Base-by-base conservation (phyloP, 2,113 vertebrate genomes). In the Calyptomena viridis region DNA sequence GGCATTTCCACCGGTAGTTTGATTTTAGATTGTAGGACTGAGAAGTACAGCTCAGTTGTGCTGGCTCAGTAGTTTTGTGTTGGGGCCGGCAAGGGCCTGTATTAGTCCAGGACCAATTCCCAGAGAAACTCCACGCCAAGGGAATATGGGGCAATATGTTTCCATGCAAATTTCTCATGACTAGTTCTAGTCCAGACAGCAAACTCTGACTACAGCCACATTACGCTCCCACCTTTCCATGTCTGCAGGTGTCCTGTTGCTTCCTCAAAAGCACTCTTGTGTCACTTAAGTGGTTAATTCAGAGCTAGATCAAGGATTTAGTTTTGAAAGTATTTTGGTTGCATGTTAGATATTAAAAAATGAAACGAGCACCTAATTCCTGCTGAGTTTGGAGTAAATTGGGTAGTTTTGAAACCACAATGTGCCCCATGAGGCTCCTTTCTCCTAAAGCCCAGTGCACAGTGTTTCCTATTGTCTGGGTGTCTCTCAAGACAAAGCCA, bases 261-360 rank as follows among this genome's bases (percentile, higher is more conserved):
- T 87, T 75, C 30, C 12, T 14, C 8, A 5, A 6, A 81, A 82
- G 31, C 55, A 68, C 35, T 79, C 55, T 5, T 46, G 44, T 59
- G 89, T 33, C 17, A 42, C 0, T 0, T 39, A 50, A 75, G 33
- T 23, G 11, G 27, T 84, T 84, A 81, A 87, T 49, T 64, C 24
- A 72, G 49, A 72, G 28, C 40, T 68, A 66, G 22, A 85, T 49
- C 40, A 85, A 64, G 60, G 62, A n/a, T 66, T 79, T 79, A 0
- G 2, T 87, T 93, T 68, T 75, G 47, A 83, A 90, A 58, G 19
- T 83, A 60, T 87, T 83, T 84, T 64, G 46, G 31, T 56, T 85
- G 52, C 2, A 5, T 52, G 27, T 19, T 78, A 82, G 47, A 39
- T 42, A 74, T 87, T 87, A n/a, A 81, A 53, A 69, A 55, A 59